Conservation (phyloP, 2,888 invertebrate species). For the Sinhomidia bicolor region DNA sequence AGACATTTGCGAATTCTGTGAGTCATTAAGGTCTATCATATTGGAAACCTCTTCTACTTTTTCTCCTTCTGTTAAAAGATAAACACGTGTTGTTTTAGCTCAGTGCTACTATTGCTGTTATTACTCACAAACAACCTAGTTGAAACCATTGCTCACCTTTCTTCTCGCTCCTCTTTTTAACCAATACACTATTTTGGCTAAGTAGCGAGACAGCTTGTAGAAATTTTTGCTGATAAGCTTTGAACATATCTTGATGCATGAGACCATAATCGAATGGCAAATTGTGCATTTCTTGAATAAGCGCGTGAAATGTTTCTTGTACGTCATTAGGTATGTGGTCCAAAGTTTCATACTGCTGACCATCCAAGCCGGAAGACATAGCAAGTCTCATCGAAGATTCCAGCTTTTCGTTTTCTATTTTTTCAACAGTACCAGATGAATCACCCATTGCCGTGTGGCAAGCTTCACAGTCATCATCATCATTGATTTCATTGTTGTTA, state of each 20-base stretch:
- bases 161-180: constrained; percentile 13
- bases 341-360: constrained; percentile 50
- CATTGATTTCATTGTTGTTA: constrained; percentile 51
- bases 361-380: not conserved
- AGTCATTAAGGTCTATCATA: constrained; percentile 9
- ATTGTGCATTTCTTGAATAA: constrained; percentile 66
- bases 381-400: not conserved
- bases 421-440: not conserved
- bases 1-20: constrained; percentile 58
- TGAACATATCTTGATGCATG: constrained; percentile 59
- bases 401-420: not conserved
- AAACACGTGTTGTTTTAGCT: too few species aligned
- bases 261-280: constrained; percentile 63
- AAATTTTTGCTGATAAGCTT: constrained; percentile 63
- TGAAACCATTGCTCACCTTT: too few species aligned
- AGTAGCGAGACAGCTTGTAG: constrained; percentile 53
- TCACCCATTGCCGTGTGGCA: constrained; percentile 26
- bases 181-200: constrained; percentile 57
- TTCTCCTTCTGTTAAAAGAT: not conserved
- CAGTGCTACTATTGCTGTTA: too few species aligned
- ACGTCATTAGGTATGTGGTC: constrained; percentile 59
- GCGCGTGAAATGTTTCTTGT: constrained; percentile 61
- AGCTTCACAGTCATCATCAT: constrained; percentile 43
- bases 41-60: not conserved
- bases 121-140: too few species aligned